Percentiles rank a stretch among this genome's conserved stretches.
phyloP scores from a whole-genome alignment of 2,888 invertebrate genomes.

The Sialis lutaria region DNA sequence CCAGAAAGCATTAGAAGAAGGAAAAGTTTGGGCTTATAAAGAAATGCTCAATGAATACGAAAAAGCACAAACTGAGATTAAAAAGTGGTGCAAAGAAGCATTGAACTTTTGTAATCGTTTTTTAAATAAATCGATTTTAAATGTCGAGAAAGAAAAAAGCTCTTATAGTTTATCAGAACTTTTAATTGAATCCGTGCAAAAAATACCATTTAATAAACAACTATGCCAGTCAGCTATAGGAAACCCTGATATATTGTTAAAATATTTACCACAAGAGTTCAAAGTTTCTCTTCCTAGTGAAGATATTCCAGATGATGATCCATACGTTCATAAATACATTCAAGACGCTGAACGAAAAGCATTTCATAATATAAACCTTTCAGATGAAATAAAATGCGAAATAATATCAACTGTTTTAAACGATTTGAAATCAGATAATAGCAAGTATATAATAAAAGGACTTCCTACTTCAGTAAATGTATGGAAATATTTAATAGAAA shows the following conservation, averaged over 20 bases:
- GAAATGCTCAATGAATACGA: constrained; percentile 22
- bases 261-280: not conserved
- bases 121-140: too few relatives aligned
- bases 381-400: too few relatives aligned
- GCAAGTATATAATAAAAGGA: constrained; percentile 44
- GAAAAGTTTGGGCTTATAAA: constrained; percentile 13
- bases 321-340: not conserved
- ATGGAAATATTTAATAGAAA: constrained; percentile 27
- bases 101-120: too few relatives aligned
- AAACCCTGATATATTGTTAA: not conserved
- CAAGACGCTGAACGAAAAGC: not conserved
- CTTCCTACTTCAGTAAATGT: constrained; percentile 27
- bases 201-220: not conserved
- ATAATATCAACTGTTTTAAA: constrained; percentile 3
- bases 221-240: not conserved
- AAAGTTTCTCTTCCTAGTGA: not conserved
- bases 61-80: constrained; percentile 24
- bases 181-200: not conserved
- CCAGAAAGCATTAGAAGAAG: constrained; percentile 15
- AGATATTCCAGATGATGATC: not conserved
- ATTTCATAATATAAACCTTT: too few relatives aligned
- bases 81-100: not conserved
- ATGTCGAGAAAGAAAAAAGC: not conserved
- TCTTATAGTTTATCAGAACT: not conserved
- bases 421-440: constrained; percentile 21